Percentiles rank a stretch among this genome's conserved stretches.
These are phyloP conservation scores for Hypomecis punctinalis DNA, from an alignment of 2,888 invertebrate genomes.

Conservation along the genomic window DNA sequence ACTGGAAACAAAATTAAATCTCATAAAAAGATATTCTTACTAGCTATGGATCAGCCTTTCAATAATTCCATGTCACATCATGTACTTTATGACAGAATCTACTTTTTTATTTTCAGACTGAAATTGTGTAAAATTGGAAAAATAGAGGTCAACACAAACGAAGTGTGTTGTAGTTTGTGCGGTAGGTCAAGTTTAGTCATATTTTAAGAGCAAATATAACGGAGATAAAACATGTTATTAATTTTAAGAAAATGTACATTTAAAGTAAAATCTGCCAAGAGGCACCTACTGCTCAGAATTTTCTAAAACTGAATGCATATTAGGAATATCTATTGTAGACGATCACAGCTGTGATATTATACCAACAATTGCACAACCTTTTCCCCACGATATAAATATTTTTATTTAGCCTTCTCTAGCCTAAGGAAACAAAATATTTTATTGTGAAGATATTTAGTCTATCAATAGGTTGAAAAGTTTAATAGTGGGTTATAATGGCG, in stretches of 20 bases:
- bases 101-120: background rate
- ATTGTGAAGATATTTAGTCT: no score
- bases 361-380: constrained; percentile 17
- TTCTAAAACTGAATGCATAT: constrained; percentile 4
- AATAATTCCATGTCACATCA: constrained; percentile 17
- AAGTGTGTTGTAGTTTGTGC: no score
- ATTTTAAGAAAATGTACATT: background rate
- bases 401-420: constrained; percentile 4
- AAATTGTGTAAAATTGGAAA: background rate
- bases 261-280: constrained; percentile 12
- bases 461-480: no score
- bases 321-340: constrained; percentile 10
- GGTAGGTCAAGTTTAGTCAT: no score
- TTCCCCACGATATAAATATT: background rate
- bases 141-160: no score
- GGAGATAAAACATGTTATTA: no score
- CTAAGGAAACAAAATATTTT: background rate
- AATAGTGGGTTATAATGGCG: no score
- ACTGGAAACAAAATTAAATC: constrained; percentile 29
- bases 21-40: constrained; percentile 18
- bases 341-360: constrained; percentile 1
- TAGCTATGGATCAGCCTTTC: constrained; percentile 24
- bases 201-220: no score
- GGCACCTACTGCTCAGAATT: constrained; percentile 4
- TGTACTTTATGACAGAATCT: constrained; percentile 11